Evolutionary conservation across 2,797 vertebrate genomes (phyloP).

Genomic region (Coccyzus lansbergi): DNA sequence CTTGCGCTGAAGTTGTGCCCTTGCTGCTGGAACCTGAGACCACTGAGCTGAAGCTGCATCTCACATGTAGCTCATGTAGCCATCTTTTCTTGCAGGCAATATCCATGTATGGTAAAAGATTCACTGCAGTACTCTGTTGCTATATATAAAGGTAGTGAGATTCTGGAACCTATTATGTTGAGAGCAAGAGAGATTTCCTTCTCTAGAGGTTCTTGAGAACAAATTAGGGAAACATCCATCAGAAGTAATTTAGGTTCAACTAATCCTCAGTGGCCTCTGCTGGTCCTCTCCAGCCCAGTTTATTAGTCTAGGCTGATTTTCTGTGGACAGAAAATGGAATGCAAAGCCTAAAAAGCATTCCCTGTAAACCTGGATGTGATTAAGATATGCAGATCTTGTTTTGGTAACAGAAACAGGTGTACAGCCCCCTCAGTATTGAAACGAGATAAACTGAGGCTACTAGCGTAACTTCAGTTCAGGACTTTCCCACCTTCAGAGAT

Average conservation of each 20-base stretch:
- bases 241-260: not conserved
- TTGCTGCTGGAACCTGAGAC: conserved; percentile 38
- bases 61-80: not conserved
- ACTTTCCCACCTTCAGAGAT: conserved; percentile 19
- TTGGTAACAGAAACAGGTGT: not conserved
- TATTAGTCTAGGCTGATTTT: not conserved
- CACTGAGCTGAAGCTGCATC: not conserved
- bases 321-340: not conserved
- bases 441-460: not conserved
- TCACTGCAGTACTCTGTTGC: not conserved
- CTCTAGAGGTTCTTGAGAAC: not conserved
- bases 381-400: not conserved
- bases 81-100: conserved; percentile 22
- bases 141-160: conserved; percentile 57
- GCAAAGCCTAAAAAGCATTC: not conserved
- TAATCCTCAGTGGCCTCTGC: not conserved
- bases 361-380: not conserved
- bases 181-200: not conserved
- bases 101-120: conserved; percentile 57
- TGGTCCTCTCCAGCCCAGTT: not conserved
- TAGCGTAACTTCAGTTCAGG: not conserved
- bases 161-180: not conserved
- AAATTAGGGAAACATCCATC: not conserved
- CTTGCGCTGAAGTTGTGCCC: not conserved
- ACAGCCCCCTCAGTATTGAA: not conserved